Percentiles rank a stretch among this genome's conserved stretches.
Conservation (phyloP, 2,888 invertebrate genomes). For the Sialis lutaria region DNA sequence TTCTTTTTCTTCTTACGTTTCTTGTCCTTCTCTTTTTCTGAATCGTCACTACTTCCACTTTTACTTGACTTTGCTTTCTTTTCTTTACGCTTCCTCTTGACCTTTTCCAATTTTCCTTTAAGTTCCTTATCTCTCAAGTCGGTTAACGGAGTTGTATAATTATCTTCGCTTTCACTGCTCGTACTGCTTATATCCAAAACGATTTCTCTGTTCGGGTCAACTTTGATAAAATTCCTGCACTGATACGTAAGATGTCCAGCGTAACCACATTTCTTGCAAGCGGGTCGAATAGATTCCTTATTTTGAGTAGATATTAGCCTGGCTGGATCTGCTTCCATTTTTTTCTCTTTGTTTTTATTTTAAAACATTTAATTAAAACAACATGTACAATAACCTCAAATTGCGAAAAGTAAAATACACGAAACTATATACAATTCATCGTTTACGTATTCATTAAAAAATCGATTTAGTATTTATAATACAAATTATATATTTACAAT, state of each 20-base stretch:
- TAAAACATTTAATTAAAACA: too few relatives aligned
- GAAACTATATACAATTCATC: too few relatives aligned
- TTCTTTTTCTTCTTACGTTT: too few relatives aligned
- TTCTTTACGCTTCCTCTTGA: conserved; percentile 38
- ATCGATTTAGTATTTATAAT: too few relatives aligned
- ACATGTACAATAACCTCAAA: too few relatives aligned
- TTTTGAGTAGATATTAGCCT: conserved; percentile 38
- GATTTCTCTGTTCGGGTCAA: conserved; percentile 84
- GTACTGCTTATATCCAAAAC: conserved; percentile 89
- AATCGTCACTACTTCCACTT: too few relatives aligned
- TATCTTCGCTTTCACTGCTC: conserved; percentile 70
- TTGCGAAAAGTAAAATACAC: too few relatives aligned
- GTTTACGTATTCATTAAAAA: too few relatives aligned
- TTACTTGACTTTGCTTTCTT: conserved; percentile 15
- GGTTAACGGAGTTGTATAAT: conserved; percentile 70
- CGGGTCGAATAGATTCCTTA: conserved; percentile 62
- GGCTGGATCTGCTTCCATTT: too few relatives aligned
- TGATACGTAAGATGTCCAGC: conserved; percentile 92
- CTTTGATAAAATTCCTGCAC: conserved; percentile 87
- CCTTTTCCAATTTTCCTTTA: conserved; percentile 45
- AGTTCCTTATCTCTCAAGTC: conserved; percentile 63
- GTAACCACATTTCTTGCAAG: conserved; percentile 91
- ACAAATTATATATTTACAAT: too few relatives aligned
- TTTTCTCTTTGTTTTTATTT: too few relatives aligned
- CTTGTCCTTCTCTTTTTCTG: too few relatives aligned